Base-by-base conservation (phyloP, 2,797 vertebrate genomes). In the Poecile montanus region DNA sequence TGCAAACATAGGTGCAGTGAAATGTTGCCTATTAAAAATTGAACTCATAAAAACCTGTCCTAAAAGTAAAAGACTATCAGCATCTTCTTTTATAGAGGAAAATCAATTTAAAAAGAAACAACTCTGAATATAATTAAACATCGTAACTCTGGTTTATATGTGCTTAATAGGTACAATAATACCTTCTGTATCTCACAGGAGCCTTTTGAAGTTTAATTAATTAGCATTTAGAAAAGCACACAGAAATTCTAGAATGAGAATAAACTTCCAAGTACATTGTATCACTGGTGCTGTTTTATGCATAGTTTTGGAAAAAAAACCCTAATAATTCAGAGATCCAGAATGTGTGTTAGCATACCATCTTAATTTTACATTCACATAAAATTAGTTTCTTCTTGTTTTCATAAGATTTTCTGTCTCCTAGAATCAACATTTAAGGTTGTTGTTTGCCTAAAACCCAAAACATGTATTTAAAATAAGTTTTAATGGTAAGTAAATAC, bases 131-230 rank as follows among this genome's bases (percentile, higher is more conserved):
- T 95, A 96, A 95, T 97, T 95, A 95, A 96, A 81, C 44, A 71
- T 85, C 7, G 0, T 96, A 96, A 95, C 80, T 97, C 77, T 94
- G 72, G 63, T 95, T 97, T 97, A 90, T 93, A 54, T 94, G 74
- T 94, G 76, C 91, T 91, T 96, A 97, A 97, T 93, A 96, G 92
- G 71, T 91, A 58, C 88, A 93, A 87, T 94, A 95, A 93, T 93
- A 93, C 93, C 76, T 96, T 54, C 71, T 92, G 68, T 92, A 95
- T 95, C 92, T 94, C 91, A 71, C 84, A 83, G 82, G 85, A 94
- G 63, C 36, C 58, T 83, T 96, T 80, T 75, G 87, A 88, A 88
- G 82, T 83, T 96, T 91, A 92, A 96, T 95, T 96, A 94, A 95
- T 97, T 95, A 87, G 22, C 44, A 16, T 96, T 95, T 94, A 76